Evolutionary conservation across 2,888 invertebrate species (phyloP).

Genomic region (Himalopsyche japonica): DNA sequence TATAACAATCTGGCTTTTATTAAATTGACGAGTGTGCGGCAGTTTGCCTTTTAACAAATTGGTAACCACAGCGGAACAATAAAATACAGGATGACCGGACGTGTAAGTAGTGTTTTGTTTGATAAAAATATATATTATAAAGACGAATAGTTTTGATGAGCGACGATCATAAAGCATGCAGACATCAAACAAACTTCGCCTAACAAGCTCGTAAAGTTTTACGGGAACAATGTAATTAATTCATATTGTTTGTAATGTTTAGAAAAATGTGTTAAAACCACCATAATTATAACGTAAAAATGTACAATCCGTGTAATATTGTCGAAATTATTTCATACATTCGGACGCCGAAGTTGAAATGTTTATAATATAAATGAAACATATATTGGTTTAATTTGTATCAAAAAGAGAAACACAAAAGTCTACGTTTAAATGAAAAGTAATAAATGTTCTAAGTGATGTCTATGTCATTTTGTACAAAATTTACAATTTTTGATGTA

Average conservation of each 20-base stretch:
- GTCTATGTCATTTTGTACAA: too few species aligned
- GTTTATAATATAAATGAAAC: too few species aligned
- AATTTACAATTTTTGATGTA: too few species aligned
- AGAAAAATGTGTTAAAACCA: background rate
- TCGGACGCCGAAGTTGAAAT: too few species aligned
- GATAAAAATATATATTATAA: background rate
- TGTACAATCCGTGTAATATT: too few species aligned
- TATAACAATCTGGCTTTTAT: background rate
- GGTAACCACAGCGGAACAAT: background rate
- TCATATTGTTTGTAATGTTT: background rate
- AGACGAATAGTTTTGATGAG: background rate
- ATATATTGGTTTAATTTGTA: too few species aligned
- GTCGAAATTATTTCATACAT: too few species aligned
- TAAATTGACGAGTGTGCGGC: background rate
- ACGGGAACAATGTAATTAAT: background rate
- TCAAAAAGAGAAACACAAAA: too few species aligned
- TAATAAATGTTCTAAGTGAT: too few species aligned
- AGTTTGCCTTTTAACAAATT: background rate
- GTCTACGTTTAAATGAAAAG: too few species aligned
- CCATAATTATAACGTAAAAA: too few species aligned
- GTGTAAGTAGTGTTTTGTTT: background rate
- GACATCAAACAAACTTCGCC: background rate
- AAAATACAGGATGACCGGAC: background rate
- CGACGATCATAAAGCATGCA: background rate
- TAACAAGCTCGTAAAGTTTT: background rate